These are phyloP conservation scores for Catamblyrhynchus diadema DNA, from an alignment of 2,797 vertebrate species.

Conservation along the genomic window DNA sequence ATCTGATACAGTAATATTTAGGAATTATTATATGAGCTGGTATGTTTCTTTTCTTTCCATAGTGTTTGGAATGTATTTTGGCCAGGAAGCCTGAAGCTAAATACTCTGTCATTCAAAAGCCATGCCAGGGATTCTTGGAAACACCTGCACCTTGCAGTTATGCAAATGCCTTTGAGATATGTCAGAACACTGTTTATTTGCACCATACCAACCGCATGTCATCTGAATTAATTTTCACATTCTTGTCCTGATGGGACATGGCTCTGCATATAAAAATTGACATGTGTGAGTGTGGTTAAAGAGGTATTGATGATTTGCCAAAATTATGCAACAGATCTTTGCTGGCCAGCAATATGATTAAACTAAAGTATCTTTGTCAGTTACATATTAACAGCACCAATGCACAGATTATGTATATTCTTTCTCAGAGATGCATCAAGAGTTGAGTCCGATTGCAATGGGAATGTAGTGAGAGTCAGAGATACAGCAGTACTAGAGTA, in stretches of 20 bases:
- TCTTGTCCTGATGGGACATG: slow-evolving; percentile 33
- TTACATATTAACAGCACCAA: neutral
- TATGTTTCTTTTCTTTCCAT: neutral
- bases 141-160: slow-evolving; percentile 38
- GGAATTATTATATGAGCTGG: neutral
- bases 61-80: neutral
- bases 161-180: slow-evolving; percentile 24
- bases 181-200: slow-evolving; percentile 37
- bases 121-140: slow-evolving; percentile 45
- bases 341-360: neutral
- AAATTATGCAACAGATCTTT: neutral
- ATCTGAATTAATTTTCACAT: slow-evolving; percentile 20
- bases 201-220: neutral
- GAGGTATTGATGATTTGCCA: neutral
- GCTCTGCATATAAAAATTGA: neutral
- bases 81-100: slow-evolving; percentile 27
- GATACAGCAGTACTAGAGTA: neutral
- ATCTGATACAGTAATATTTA: neutral
- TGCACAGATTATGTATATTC: neutral
- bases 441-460: neutral
- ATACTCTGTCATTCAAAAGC: slow-evolving; percentile 3
- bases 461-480: neutral
- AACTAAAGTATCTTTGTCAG: neutral
- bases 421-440: neutral
- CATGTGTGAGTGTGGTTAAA: neutral